Percentiles rank a stretch among this genome's conserved stretches.
Evolutionary conservation across 2,797 vertebrate species (phyloP).

Genomic region (Uromys caudimaculatus): DNA sequence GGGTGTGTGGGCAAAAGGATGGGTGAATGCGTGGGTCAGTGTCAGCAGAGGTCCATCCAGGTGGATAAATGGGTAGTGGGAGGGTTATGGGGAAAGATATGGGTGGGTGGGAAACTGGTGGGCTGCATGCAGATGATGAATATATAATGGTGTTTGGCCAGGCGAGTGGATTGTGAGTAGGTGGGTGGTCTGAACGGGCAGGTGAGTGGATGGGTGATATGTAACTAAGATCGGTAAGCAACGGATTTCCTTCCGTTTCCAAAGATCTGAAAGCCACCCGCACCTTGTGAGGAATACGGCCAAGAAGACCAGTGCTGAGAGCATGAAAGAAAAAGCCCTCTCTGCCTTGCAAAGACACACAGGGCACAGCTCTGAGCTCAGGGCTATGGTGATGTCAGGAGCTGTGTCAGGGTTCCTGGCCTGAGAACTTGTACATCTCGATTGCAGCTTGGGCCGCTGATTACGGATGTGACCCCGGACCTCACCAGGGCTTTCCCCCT

Average conservation of each 20-base stretch:
- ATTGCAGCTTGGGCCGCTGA: background rate
- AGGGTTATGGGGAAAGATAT: background rate
- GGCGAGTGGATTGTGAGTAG: background rate
- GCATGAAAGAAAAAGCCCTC: background rate
- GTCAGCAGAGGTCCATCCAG: accelerated
- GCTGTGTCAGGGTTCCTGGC: background rate
- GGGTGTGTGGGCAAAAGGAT: background rate
- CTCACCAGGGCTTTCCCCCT: background rate
- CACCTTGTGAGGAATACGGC: background rate
- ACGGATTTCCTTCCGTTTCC: background rate
- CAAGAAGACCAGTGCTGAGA: background rate
- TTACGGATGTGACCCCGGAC: background rate
- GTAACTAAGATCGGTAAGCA: background rate
- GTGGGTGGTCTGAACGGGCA: background rate
- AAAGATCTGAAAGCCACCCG: background rate
- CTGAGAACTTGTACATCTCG: background rate
- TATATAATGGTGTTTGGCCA: accelerated
- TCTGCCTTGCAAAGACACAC: background rate
- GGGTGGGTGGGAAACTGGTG: accelerated
- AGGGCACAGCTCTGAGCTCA: background rate
- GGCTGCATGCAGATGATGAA: accelerated
- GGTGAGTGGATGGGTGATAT: background rate
- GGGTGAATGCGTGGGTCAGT: accelerated
- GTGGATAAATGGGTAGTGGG: background rate
- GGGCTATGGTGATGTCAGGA: background rate